Base-by-base conservation (phyloP, 2,888 invertebrate species). In the Eupeodes latifasciatus region DNA sequence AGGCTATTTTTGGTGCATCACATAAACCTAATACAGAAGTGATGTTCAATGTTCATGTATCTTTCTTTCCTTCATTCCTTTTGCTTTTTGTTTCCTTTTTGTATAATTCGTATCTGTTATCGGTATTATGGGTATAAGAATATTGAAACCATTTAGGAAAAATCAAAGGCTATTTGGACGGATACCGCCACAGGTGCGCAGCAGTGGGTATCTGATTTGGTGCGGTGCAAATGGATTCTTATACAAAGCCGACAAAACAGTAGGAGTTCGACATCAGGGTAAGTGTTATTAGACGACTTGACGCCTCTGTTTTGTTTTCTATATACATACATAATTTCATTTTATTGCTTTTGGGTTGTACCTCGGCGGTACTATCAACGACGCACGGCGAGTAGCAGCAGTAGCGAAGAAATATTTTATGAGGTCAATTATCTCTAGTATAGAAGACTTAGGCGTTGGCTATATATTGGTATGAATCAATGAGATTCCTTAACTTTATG, bases 281-380 rank as follows among this genome's bases (percentile, higher is more conserved):
- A 84, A 88, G 84, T 88, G 87, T 78, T 81, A 88, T 84, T 91
- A 92, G 92, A 92, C 92, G 90, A 91, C 91, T 90, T 92, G 92
- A 92, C 92, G 92, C 92, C 92, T 91, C 90, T 90, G 91, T 89
- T 89, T 84, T 55, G 76, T 59, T 76, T 66, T 55, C 85, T 89
- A 36, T 80, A 55, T 72, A 66, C n/a, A n/a, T n/a, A n/a, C 72
- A 82, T 76, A 87, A 61, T 66, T 71, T 55, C 40, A 55, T 36
- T 87, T 87, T 83, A 87, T 83, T 83, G 86, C 83, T 61, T 80
- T 72, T 51, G 55, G 55, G 55, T 55, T 69, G 79, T 69, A 61
- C 69, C 69, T 19, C 19, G 66, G 27, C 27, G 27, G 27, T 27
- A 27, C 19, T n/a, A n/a, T 19, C 1, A 0, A 9, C 5, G 11